Conservation (phyloP, 2,113 vertebrate genomes). For the Cinclus mexicanus region DNA sequence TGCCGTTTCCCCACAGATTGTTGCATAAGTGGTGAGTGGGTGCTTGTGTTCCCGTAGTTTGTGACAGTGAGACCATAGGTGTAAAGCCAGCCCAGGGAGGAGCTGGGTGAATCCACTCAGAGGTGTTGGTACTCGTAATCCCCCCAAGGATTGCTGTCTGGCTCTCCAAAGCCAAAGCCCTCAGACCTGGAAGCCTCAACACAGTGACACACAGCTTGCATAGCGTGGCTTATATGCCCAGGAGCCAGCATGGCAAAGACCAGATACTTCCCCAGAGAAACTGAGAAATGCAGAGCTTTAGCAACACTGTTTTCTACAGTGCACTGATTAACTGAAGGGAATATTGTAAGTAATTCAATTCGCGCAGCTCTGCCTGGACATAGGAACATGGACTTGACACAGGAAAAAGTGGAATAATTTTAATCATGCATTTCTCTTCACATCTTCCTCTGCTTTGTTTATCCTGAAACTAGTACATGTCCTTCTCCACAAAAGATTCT, state of each 20-base stretch:
- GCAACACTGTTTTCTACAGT: neutral
- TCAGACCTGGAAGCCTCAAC: neutral
- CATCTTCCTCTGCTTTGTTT: neutral
- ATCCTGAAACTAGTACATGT: neutral
- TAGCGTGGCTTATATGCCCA: neutral
- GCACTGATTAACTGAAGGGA: neutral
- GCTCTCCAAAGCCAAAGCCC: neutral
- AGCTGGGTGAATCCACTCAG: neutral
- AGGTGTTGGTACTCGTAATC: neutral
- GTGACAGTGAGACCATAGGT: neutral
- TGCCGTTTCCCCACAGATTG: neutral
- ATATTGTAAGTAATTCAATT: neutral
- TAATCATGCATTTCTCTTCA: neutral
- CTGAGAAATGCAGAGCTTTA: neutral
- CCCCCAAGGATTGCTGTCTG: neutral
- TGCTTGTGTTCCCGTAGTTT: neutral
- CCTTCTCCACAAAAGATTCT: neutral
- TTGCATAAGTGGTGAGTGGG: rapidly evolving
- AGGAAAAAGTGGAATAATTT: neutral
- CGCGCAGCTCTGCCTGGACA: neutral
- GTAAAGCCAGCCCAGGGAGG: neutral
- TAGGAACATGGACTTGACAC: neutral
- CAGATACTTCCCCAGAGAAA: neutral
- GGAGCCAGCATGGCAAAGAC: neutral
- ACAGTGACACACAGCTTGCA: neutral